Evolutionary conservation across 2,113 vertebrate genomes (phyloP), one percentile per base, ranked within the genome.

Genomic region (Hypocryptadius cinnamomeus): DNA sequence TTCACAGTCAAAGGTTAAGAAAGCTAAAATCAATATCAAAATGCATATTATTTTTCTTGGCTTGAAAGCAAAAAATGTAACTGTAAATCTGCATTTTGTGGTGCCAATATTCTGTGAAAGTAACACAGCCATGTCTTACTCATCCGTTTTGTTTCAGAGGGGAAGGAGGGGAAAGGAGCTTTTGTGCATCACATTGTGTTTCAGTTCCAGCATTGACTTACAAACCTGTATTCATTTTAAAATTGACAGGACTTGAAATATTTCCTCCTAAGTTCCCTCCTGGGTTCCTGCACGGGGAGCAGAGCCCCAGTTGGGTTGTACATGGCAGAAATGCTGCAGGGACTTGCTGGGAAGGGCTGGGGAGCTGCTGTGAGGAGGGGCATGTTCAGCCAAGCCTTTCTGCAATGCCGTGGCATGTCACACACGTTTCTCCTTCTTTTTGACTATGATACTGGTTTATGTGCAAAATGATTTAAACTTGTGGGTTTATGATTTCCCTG

Each of bases 1-100:
- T 79, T 91, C 81, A 45, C 61, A 59, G 68, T 91, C 48, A 78
- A 60, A 92, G 70, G 57, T 84, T 89, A 90, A 87, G 84, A 92
- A 94, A 86, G 59, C 61, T 85, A 73, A 87, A 93, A 73, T 87
- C 3, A 2, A 2, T 93, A 90, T 74, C 64, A 84, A 90, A 93
- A 77, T 45, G 9, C 5, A 0, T 78, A 37, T 50, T 90, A 37
- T 69, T 90, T 90, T 74, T 79, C 68, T 83, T 82, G 57, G 21
- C 50, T 87, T 56, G 56, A 72, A 85, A 91, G 53, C n/a, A 61
- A 82, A 79, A 89, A 45, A 25, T 28, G 9, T 89, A 81, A 69
- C 61, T 85, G 35, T 65, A 82, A 82, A 81, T 79, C 60, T 93
- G 33, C 27, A 19, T 91, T 92, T 89, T 54, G 35, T 31, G 39